Conservation (phyloP, 2,797 vertebrate genomes). For the Sebastes vulpes region DNA sequence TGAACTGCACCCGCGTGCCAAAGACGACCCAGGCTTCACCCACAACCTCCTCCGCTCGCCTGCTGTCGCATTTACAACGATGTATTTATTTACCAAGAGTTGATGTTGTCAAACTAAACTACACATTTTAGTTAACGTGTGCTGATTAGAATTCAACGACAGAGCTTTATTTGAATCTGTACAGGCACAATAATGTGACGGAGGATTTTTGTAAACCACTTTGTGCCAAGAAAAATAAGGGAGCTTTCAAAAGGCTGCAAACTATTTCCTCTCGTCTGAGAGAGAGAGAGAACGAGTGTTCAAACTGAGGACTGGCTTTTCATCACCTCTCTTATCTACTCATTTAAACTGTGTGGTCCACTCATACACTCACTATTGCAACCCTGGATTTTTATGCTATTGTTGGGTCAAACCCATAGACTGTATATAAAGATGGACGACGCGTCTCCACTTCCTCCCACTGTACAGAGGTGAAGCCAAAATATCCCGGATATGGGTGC, state of each 20-base stretch:
- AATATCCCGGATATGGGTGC: no score
- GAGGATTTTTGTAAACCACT: conserved; percentile 56
- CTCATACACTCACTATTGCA: conserved; percentile 36
- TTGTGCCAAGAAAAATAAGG: conserved; percentile 69
- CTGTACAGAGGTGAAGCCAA: no score
- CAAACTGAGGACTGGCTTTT: conserved; percentile 18
- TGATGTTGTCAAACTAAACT: conserved; percentile 38
- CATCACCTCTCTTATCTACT: conserved; percentile 36
- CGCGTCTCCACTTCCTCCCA: no score
- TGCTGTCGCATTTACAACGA: conserved; percentile 39
- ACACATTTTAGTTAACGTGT: conserved; percentile 29
- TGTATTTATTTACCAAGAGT: conserved; percentile 60
- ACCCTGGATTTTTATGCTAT: conserved; percentile 43
- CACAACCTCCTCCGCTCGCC: conserved; percentile 11
- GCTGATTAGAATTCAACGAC: conserved; percentile 42
- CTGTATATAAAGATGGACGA: background rate
- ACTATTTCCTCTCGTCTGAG: conserved; percentile 35
- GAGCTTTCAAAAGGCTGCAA: conserved; percentile 45
- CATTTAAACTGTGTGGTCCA: conserved; percentile 36
- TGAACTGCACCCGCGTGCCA: conserved; percentile 64
- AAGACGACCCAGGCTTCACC: conserved; percentile 48
- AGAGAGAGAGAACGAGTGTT: conserved; percentile 10
- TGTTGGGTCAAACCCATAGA: background rate
- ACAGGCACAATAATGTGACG: conserved; percentile 20
- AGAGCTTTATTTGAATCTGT: conserved; percentile 59